These are phyloP conservation scores for Atrichornis clamosus DNA, from an alignment of 2,113 vertebrate genomes.

Conservation along the genomic window DNA sequence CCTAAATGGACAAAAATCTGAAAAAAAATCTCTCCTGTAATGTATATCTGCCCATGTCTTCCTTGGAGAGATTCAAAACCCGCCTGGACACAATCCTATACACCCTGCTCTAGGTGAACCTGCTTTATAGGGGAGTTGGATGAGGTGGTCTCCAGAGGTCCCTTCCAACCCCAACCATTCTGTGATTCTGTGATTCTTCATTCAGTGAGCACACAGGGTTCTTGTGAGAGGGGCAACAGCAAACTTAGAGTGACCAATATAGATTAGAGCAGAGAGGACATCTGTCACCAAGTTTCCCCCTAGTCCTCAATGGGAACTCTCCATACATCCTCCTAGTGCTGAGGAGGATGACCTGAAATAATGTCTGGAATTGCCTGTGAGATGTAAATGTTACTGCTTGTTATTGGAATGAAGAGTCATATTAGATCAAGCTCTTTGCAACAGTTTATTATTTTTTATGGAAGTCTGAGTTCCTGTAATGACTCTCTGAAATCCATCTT, in stretches of 20 bases:
- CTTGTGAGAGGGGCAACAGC: neutral
- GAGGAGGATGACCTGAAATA: neutral
- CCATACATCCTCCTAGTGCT: neutral
- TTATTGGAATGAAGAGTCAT: neutral
- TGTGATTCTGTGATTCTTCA: neutral
- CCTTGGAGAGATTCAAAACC: neutral
- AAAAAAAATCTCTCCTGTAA: neutral
- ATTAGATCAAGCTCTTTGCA: neutral
- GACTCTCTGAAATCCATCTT: neutral
- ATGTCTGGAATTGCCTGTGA: neutral
- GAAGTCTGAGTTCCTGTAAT: neutral
- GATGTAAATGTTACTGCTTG: neutral
- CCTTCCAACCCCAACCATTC: neutral
- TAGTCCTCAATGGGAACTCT: neutral
- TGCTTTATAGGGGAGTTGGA: neutral
- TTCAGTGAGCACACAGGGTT: neutral
- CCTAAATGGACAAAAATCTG: neutral
- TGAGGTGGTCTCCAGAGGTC: neutral
- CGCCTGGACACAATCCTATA: neutral
- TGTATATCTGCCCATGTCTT: neutral
- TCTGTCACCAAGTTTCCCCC: neutral
- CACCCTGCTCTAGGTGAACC: neutral
- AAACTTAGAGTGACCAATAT: neutral
- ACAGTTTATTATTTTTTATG: neutral
- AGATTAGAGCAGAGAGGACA: neutral